phyloP scores from a whole-genome alignment of 2,113 vertebrate species.

The Opisthocomus hoazin region DNA sequence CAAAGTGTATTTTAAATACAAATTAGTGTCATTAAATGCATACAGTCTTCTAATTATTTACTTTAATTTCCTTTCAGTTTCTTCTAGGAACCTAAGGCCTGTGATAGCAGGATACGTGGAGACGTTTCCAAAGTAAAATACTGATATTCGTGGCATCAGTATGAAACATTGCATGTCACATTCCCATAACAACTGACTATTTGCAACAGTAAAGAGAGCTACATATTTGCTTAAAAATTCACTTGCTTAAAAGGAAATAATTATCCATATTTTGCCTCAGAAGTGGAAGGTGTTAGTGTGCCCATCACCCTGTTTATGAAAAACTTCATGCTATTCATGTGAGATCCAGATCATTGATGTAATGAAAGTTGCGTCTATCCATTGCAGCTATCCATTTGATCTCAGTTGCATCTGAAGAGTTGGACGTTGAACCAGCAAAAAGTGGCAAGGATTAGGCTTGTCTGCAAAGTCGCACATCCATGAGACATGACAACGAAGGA shows the following conservation, averaged over 20 bases:
- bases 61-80: neutral
- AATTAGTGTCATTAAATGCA: neutral
- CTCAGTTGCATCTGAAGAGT: neutral
- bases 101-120: neutral
- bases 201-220: neutral
- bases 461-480: neutral
- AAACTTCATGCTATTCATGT: neutral
- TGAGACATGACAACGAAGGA: neutral
- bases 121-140: neutral
- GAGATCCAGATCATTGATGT: neutral
- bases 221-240: neutral
- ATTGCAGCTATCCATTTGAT: neutral
- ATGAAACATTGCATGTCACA: neutral
- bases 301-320: neutral
- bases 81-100: neutral
- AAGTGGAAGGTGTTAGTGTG: neutral
- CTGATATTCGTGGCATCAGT: no score
- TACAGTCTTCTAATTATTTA: neutral
- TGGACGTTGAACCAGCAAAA: neutral
- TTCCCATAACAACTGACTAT: neutral
- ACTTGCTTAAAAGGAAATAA: neutral
- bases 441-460: fast-evolving
- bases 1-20: constrained; percentile 9
- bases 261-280: neutral
- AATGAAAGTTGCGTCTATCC: neutral